Percentiles rank a stretch among this genome's conserved stretches.
phyloP scores from a whole-genome alignment of 1,140 invertebrate genomes.

The Drosophila grimshawi region DNA sequence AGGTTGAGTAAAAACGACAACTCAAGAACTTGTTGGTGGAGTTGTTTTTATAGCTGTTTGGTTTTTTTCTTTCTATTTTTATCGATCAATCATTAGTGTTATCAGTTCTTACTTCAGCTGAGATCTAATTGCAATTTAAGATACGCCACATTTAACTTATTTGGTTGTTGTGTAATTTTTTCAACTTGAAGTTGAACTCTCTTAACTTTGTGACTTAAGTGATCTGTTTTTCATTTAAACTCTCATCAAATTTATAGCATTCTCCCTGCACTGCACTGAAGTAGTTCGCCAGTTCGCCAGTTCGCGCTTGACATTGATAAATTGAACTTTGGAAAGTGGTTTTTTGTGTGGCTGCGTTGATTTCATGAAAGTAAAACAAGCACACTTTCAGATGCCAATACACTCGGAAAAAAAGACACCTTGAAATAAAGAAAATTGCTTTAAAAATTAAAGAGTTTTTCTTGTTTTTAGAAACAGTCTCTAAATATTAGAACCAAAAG shows the following conservation, averaged over 20 bases:
- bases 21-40: slow-evolving; percentile 31
- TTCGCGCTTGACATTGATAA: slow-evolving; percentile 30
- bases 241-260: slow-evolving; percentile 23
- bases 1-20: slow-evolving; percentile 30
- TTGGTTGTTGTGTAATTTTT: not conserved
- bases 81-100: too few relatives aligned
- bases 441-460: too few relatives aligned
- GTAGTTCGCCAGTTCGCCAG: not conserved
- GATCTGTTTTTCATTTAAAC: slow-evolving; percentile 19
- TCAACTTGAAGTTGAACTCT: not conserved
- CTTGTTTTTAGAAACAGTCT: too few relatives aligned
- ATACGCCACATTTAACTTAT: not conserved
- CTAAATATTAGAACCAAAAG: too few relatives aligned
- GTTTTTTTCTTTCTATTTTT: not conserved
- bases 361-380: slow-evolving; percentile 14
- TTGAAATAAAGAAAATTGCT: too few relatives aligned
- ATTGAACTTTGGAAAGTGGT: slow-evolving; percentile 24
- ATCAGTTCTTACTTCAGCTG: too few relatives aligned
- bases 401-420: too few relatives aligned
- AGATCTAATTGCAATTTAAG: too few relatives aligned
- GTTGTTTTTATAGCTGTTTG: slow-evolving; percentile 10
- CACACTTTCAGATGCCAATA: too few relatives aligned
- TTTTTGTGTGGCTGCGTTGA: slow-evolving; percentile 13
- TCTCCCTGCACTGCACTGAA: not conserved
- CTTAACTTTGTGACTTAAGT: not conserved